Conservation (phyloP, 2,888 invertebrate species). For the Polia nebulosa region DNA sequence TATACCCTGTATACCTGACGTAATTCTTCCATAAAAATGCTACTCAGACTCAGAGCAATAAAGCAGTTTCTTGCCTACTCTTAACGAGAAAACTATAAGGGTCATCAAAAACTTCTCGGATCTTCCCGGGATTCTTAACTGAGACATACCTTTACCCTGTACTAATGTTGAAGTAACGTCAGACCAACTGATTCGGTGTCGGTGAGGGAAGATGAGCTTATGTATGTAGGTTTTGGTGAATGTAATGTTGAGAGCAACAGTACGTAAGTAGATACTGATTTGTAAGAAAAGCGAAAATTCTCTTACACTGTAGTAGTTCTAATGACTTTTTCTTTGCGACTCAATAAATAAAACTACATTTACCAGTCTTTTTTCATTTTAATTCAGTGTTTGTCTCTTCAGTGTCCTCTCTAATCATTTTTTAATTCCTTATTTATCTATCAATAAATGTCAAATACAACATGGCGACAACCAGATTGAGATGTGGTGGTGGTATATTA, state of each 20-base stretch:
- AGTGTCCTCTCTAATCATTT: no score
- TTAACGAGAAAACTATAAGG: slow-evolving; percentile 25
- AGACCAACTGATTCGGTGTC: slow-evolving; percentile 25
- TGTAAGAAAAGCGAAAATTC: neutral
- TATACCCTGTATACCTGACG: neutral
- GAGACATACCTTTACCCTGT: neutral
- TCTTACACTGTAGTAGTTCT: no score
- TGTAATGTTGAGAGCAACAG: neutral
- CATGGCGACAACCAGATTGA: no score
- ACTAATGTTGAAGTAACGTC: slow-evolving; percentile 14
- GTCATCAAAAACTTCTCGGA: slow-evolving; percentile 35
- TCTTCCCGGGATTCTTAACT: neutral
- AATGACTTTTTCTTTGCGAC: no score
- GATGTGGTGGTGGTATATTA: no score
- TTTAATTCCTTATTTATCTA: no score
- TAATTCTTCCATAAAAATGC: slow-evolving; percentile 1
- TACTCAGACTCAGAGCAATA: neutral
- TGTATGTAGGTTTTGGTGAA: neutral
- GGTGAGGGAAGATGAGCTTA: neutral
- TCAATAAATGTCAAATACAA: no score
- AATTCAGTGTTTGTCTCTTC: no score
- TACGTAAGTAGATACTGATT: neutral
- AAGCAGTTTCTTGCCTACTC: slow-evolving; percentile 21
- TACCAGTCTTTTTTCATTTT: no score
- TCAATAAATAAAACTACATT: no score